Conservation (phyloP, 1,140 invertebrate genomes). For the Hypothenemus hampei region DNA sequence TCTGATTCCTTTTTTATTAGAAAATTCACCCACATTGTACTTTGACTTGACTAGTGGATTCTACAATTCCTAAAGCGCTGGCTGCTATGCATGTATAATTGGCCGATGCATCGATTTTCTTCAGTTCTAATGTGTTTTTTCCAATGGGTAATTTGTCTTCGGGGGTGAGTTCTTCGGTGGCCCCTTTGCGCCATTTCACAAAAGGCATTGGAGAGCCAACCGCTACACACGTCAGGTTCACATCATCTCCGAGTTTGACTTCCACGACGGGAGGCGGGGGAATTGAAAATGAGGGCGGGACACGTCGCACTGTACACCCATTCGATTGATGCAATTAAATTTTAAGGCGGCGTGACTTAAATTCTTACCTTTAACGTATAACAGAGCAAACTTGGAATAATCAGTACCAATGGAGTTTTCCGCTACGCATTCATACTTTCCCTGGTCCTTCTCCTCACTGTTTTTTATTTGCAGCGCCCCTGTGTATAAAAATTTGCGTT, state of each 20-base stretch:
- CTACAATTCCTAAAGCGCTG: conserved; percentile 89
- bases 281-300: conserved; percentile 91
- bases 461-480: conserved; percentile 88
- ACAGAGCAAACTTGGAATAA: conserved; percentile 82
- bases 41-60: conserved; percentile 80
- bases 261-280: conserved; percentile 77
- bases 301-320: conserved; percentile 75
- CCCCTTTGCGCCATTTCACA: conserved; percentile 91
- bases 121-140: conserved; percentile 79
- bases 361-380: conserved; percentile 87
- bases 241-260: conserved; percentile 81
- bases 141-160: conserved; percentile 81
- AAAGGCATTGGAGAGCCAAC: conserved; percentile 96
- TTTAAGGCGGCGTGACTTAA: background rate
- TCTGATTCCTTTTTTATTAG: background rate
- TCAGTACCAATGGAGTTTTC: conserved; percentile 87
- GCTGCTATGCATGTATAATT: conserved; percentile 96
- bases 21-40: conserved; percentile 80
- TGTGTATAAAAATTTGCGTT: conserved; percentile 52
- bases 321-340: no score
- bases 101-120: conserved; percentile 82
- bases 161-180: conserved; percentile 72
- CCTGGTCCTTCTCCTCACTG: conserved; percentile 85
- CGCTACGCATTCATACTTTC: conserved; percentile 90
- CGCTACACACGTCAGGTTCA: conserved; percentile 95